Conservation (phyloP, 2,113 vertebrate genomes). For the Triplophysa rosa region DNA sequence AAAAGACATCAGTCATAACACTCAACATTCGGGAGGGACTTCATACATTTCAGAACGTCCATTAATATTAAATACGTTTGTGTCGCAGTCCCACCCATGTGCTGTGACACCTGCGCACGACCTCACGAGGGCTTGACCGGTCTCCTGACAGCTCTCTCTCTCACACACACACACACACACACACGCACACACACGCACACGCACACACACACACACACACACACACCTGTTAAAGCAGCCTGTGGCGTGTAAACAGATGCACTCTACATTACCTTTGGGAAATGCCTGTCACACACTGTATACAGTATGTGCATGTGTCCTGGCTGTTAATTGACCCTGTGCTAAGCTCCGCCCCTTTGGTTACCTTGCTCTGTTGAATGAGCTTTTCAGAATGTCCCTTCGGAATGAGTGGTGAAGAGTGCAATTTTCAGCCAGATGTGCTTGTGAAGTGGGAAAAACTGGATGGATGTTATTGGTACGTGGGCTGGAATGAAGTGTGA, state of each 20-base stretch:
- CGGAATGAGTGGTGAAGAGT: no score
- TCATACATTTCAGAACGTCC: conserved; percentile 11
- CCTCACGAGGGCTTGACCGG: not conserved
- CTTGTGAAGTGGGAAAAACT: no score
- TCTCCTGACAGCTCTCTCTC: conserved; percentile 3
- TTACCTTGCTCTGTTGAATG: no score
- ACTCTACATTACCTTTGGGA: not conserved
- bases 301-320: not conserved
- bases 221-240: conserved; percentile 10
- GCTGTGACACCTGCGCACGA: conserved; percentile 7
- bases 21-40: not conserved
- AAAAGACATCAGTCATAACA: not conserved
- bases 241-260: conserved; percentile 11
- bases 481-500: no score
- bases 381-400: no score
- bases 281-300: not conserved
- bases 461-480: no score
- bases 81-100: not conserved
- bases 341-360: no score
- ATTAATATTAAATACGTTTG: conserved; percentile 50
- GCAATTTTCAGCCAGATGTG: no score
- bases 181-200: no score
- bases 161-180: not conserved
- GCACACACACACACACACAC: not conserved
- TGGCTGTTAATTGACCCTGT: no score